phyloP scores from a whole-genome alignment of 2,113 vertebrate genomes.

The Pteronura brasiliensis region DNA sequence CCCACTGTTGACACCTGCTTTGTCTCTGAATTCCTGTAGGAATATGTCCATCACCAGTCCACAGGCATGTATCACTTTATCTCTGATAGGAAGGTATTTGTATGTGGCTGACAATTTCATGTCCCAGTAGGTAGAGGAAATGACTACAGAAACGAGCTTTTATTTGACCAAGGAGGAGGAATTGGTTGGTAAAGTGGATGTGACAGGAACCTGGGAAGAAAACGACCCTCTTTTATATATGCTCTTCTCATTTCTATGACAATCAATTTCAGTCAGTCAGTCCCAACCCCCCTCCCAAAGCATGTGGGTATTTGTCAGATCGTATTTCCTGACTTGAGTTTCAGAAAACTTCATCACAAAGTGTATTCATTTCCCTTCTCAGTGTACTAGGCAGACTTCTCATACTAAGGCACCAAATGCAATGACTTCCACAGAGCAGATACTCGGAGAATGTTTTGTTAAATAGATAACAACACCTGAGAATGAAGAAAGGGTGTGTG shows the following conservation, averaged over 20 bases:
- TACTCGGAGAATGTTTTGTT: not conserved
- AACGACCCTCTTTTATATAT: not conserved
- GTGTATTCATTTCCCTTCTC: constrained; percentile 44
- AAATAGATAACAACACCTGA: constrained; percentile 14
- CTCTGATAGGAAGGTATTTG: constrained; percentile 22
- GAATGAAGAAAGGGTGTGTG: not conserved
- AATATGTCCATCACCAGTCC: not conserved
- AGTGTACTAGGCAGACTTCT: not conserved
- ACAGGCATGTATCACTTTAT: not conserved
- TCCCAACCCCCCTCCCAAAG: not conserved
- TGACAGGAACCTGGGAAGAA: constrained; percentile 55
- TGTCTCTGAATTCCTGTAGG: not conserved
- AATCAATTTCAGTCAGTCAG: constrained; percentile 36
- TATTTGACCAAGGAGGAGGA: constrained; percentile 43
- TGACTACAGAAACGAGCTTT: constrained; percentile 13
- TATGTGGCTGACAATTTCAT: constrained; percentile 35
- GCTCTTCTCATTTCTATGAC: constrained; percentile 44
- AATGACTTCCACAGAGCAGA: not conserved
- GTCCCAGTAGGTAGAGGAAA: constrained; percentile 55
- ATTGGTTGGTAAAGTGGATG: constrained; percentile 54
- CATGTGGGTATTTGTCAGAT: constrained; percentile 41
- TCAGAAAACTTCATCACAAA: constrained; percentile 8
- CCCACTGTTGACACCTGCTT: not conserved
- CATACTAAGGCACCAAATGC: not conserved
- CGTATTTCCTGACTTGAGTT: constrained; percentile 57